Conservation (phyloP, 2,888 invertebrate species). For the Stenichneumon culpator region DNA sequence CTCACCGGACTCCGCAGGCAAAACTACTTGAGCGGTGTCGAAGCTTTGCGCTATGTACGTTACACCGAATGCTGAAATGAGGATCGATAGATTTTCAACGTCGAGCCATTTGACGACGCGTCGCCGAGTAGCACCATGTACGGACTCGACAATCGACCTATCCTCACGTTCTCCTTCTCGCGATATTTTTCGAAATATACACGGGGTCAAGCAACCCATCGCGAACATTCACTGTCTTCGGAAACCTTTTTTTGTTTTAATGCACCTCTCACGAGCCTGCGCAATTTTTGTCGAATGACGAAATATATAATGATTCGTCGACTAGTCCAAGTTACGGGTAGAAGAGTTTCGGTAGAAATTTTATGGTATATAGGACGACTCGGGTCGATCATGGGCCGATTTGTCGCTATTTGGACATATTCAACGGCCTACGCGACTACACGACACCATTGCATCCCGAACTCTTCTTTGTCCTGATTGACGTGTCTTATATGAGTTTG, state of each 20-base stretch:
- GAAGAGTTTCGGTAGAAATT: not conserved
- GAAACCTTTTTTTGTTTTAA: not conserved
- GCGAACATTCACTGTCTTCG: slow-evolving; percentile 11
- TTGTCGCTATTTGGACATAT: not conserved
- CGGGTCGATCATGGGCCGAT: not conserved
- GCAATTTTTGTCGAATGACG: no score
- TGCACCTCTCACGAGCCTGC: not conserved
- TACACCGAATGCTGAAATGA: slow-evolving; percentile 45
- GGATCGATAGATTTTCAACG: slow-evolving; percentile 66
- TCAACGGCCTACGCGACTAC: not conserved
- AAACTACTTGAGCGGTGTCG: not conserved
- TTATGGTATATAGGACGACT: not conserved
- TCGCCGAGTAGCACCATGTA: not conserved
- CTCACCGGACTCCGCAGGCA: not conserved
- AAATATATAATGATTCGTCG: not conserved
- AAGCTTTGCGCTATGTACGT: not conserved
- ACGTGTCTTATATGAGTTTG: not conserved
- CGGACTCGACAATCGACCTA: not conserved
- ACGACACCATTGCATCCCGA: slow-evolving; percentile 18
- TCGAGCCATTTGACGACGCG: slow-evolving; percentile 42
- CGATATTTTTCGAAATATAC: not conserved
- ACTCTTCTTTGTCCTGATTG: slow-evolving; percentile 13
- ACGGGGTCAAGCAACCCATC: slow-evolving; percentile 5
- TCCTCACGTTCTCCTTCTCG: not conserved
- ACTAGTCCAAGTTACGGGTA: not conserved